A percentile compares a stretch with the other conserved stretches of the same genome.
These are phyloP conservation scores for Ceriagrion tenellum DNA, from an alignment of 2,888 invertebrate genomes.

Conservation along the genomic window DNA sequence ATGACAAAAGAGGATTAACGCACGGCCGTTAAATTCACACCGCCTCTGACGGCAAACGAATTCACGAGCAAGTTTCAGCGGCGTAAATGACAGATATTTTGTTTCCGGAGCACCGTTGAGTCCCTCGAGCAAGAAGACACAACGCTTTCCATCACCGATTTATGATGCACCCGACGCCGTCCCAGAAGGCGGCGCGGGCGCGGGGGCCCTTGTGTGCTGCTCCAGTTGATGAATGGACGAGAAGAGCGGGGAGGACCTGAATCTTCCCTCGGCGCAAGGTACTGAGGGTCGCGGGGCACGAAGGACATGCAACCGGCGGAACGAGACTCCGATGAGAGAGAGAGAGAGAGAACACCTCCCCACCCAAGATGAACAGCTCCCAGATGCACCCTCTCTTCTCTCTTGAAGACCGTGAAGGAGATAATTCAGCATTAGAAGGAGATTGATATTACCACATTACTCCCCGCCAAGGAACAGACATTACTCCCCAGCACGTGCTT, in stretches of 20 bases:
- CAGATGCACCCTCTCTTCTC: constrained; percentile 42
- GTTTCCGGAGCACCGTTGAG: background rate
- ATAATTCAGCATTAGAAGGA: constrained; percentile 27
- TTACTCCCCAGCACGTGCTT: background rate
- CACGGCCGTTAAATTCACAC: background rate
- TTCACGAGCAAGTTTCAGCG: background rate
- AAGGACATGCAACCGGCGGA: background rate
- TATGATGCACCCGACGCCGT: background rate
- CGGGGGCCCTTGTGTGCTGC: background rate
- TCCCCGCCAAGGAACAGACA: background rate
- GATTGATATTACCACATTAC: constrained; percentile 50
- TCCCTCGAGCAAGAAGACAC: background rate
- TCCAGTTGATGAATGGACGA: background rate
- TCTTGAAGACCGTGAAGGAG: constrained; percentile 33
- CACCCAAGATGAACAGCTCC: constrained; percentile 58
- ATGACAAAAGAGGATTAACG: no score
- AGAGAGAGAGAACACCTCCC: background rate
- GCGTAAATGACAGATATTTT: background rate
- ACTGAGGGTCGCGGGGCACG: background rate
- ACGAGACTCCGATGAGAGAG: background rate
- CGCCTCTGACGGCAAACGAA: background rate
- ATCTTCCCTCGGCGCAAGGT: background rate
- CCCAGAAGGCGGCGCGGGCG: background rate
- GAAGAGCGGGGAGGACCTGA: background rate
- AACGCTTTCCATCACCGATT: background rate